Percentiles rank a stretch among this genome's conserved stretches.
Conservation (phyloP, 2,797 vertebrate species). For the Pelochelys cantorii region DNA sequence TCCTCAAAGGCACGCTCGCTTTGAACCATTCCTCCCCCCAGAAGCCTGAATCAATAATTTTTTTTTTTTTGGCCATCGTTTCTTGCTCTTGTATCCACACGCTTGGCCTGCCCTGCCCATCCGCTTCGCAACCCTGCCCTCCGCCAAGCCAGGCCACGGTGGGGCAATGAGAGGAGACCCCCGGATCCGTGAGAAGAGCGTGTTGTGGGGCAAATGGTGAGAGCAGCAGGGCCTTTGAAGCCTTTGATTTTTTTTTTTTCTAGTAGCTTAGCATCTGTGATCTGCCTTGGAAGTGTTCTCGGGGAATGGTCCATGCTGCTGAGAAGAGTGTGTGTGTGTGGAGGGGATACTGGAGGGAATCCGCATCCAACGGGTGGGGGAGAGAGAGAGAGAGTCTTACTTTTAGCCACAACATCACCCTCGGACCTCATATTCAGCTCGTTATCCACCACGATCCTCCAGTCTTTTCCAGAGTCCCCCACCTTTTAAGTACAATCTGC, state of each 20-base stretch:
- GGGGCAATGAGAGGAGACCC: neutral
- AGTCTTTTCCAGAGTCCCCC: neutral
- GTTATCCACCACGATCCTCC: neutral
- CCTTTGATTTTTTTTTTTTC: neutral
- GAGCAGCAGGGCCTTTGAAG: neutral
- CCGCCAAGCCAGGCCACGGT: neutral
- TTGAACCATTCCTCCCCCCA: neutral
- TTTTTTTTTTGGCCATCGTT: neutral
- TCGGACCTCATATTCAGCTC: neutral
- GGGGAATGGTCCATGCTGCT: neutral
- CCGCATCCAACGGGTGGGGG: neutral
- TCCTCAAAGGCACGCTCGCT: neutral
- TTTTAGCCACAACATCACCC: neutral
- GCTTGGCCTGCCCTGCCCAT: neutral
- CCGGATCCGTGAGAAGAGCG: neutral
- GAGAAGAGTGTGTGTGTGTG: fast-evolving
- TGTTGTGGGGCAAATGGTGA: neutral
- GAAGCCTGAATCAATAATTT: neutral
- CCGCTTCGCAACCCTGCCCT: neutral
- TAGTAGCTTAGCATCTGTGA: fast-evolving
- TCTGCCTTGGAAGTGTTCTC: neutral
- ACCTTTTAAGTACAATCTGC: neutral
- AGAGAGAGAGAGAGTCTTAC: no score
- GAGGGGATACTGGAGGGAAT: neutral
- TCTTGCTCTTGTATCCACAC: neutral